Evolutionary conservation across 2,113 vertebrate genomes (phyloP), one percentile per base, ranked within the genome.

Genomic region (Lethenteron reissneri): DNA sequence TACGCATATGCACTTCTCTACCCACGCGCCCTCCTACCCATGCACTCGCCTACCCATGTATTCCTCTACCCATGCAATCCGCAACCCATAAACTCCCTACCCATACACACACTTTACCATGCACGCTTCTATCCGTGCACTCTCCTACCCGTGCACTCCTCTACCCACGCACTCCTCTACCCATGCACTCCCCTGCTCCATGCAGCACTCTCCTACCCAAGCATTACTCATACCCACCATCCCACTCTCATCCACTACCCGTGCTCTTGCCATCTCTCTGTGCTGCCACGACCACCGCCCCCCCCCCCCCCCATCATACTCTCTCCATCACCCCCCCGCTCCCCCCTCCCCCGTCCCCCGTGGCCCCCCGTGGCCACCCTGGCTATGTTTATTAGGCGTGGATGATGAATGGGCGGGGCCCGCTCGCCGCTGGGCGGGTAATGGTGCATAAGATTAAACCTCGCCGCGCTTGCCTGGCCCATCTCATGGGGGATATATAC

Each of bases 401-500:
- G 62, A 68, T 68, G 62, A 68, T 68, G 62, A 68, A 68, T 68
- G 15, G 62, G n/a, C 62, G 11, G 11, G 10, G 62, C 62, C 62
- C n/a, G 62, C 62, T 68, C 62, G 21, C 62, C 62, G 21, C 62
- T 68, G 62, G 62, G 62, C 21, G 62, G 62, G 15, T 68, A 68
- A 68, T 68, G 62, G 21, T 21, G 62, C 62, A 68, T 68, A 68
- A 68, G 62, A 68, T 68, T 68, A 68, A 68, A 68, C 21, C 62
- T n/a, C 62, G 62, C 62, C 62, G n/a, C 62, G 21, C 62, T 68
- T n/a, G 41, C 41, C 41, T 41, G 41, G 41, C 41, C 41, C 41
- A 41, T 41, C 41, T 41, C 41, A 41, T 41, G 41, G 41, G 41
- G 41, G 41, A 41, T 41, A 41, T 41, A 41, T 41, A 41, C 41